phyloP scores from a whole-genome alignment of 2,113 vertebrate species.

The Hystrix cristata region DNA sequence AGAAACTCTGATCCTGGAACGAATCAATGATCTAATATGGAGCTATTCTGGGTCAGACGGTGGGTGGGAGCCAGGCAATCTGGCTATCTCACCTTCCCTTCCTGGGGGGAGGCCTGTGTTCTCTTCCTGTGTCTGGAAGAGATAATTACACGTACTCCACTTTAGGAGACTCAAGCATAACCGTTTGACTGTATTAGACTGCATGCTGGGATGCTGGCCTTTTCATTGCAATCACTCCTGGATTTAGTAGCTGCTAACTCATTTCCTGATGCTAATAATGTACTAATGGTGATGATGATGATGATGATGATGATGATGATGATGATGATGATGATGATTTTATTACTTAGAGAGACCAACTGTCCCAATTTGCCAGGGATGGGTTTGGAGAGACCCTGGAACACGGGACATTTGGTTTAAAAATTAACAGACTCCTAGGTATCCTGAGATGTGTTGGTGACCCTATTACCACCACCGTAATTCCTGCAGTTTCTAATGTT shows the following conservation, averaged over 20 bases:
- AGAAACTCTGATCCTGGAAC: constrained; percentile 48
- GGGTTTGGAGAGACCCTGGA: not conserved
- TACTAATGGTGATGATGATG: not conserved
- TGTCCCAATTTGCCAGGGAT: not conserved
- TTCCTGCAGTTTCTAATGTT: not conserved
- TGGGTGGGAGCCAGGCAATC: not conserved
- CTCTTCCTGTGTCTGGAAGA: not conserved
- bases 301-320: not conserved
- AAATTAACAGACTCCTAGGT: not conserved
- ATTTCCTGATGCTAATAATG: not conserved
- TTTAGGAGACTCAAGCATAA: not conserved
- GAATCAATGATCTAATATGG: constrained; percentile 52
- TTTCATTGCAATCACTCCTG: rapidly evolving
- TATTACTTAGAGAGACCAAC: not conserved
- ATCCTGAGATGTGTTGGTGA: not conserved
- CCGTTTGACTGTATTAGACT: not conserved
- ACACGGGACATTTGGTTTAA: not conserved
- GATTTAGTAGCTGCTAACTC: not conserved
- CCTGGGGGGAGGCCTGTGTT: not conserved
- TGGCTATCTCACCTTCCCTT: not conserved
- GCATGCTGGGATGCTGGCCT: not conserved
- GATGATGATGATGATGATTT: not conserved
- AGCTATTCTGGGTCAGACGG: not conserved
- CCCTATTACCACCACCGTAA: not conserved
- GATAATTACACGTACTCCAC: not conserved